A percentile compares a stretch with the other conserved stretches of the same genome.
These are phyloP conservation scores for Melanotaenia pygmaea DNA, from an alignment of 2,797 vertebrate genomes.

Conservation along the genomic window DNA sequence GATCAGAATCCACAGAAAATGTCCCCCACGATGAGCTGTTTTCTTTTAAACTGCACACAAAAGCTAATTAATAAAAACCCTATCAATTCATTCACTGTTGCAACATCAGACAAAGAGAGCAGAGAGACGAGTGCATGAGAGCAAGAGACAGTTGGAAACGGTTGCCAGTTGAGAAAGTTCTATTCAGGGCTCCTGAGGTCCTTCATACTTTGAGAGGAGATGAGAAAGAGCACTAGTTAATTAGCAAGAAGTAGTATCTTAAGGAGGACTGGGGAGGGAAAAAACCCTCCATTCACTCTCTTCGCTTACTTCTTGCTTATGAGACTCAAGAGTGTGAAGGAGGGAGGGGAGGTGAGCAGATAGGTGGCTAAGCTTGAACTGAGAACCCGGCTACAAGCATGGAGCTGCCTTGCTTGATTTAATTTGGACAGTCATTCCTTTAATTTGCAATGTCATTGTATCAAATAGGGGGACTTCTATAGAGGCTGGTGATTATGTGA, in stretches of 20 bases:
- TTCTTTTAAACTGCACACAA: slow-evolving; percentile 25
- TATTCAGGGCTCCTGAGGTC: slow-evolving; percentile 62
- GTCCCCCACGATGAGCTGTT: slow-evolving; percentile 1
- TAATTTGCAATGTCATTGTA: slow-evolving; percentile 82
- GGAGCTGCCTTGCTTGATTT: slow-evolving; percentile 77
- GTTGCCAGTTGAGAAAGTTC: slow-evolving; percentile 70
- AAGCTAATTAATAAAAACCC: slow-evolving; percentile 71
- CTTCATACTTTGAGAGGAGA: slow-evolving; percentile 70
- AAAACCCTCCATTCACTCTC: slow-evolving; percentile 70
- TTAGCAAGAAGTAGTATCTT: slow-evolving; percentile 83
- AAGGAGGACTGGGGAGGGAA: slow-evolving; percentile 71
- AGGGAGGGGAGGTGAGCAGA: slow-evolving; percentile 11
- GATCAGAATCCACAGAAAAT: slow-evolving; percentile 32
- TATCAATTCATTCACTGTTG: slow-evolving; percentile 76
- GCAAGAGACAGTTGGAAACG: slow-evolving; percentile 74
- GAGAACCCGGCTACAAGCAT: slow-evolving; percentile 47
- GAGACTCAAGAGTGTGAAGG: slow-evolving; percentile 59
- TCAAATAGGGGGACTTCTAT: slow-evolving; percentile 72
- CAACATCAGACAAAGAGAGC: slow-evolving; percentile 67
- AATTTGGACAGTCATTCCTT: slow-evolving; percentile 82
- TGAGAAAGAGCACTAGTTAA: slow-evolving; percentile 83
- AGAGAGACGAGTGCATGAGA: slow-evolving; percentile 63
- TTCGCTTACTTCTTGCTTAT: slow-evolving; percentile 68
- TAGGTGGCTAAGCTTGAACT: slow-evolving; percentile 45
- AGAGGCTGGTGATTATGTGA: slow-evolving; percentile 69